phyloP scores from a whole-genome alignment of 2,888 invertebrate genomes.

The Atrina japonica region DNA sequence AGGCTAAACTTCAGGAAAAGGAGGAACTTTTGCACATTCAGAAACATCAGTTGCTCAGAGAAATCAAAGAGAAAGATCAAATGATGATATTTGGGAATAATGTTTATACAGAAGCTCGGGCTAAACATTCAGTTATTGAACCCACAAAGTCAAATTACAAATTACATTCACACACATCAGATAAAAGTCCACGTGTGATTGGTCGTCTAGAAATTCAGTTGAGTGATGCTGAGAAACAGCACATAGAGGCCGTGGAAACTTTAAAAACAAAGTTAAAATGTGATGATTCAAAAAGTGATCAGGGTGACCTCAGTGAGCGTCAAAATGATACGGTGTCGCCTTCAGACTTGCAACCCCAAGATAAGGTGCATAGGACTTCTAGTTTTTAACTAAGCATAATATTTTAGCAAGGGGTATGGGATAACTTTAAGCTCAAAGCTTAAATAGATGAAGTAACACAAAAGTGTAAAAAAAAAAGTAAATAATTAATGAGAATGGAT shows the following conservation, averaged over 20 bases:
- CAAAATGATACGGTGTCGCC: no score
- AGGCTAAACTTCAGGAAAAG: slow-evolving; percentile 66
- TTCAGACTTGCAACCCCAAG: no score
- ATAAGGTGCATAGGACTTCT: no score
- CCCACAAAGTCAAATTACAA: background rate
- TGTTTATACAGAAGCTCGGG: background rate
- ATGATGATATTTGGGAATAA: background rate
- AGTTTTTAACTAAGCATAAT: no score
- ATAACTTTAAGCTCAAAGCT: no score
- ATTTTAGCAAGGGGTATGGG: no score
- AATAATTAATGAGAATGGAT: no score
- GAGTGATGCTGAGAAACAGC: slow-evolving; percentile 59
- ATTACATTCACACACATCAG: background rate
- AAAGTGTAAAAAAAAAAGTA: no score
- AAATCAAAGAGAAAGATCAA: slow-evolving; percentile 37
- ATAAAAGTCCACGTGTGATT: slow-evolving; percentile 30
- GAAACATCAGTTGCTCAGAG: slow-evolving; percentile 61
- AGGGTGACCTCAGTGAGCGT: no score
- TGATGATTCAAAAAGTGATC: slow-evolving; percentile 13
- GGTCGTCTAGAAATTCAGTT: slow-evolving; percentile 54
- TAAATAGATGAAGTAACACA: no score
- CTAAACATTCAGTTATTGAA: background rate
- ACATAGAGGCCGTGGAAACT: slow-evolving; percentile 64
- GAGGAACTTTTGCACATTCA: slow-evolving; percentile 68
- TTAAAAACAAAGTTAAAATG: slow-evolving; percentile 68